Evolutionary conservation across 2,888 invertebrate genomes (phyloP), one percentile per base, ranked within the genome.

Genomic region (Tiliacea aurago): DNA sequence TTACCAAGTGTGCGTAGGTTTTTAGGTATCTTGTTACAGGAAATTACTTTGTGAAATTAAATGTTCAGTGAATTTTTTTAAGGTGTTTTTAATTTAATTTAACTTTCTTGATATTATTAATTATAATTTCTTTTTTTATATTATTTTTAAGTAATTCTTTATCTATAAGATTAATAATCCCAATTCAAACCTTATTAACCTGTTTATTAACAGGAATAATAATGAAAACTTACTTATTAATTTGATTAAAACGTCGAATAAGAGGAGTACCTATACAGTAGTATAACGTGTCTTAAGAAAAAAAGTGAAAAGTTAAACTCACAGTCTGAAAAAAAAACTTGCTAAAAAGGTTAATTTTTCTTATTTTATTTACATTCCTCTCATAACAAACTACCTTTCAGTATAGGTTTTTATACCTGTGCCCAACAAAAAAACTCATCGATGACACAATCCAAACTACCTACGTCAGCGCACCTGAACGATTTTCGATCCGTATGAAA

Each of bases 141-240:
- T 82, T 91, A 84, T 93, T 89, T 78, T 37, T 93, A 90, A 94
- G 92, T 76, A 96, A 97, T 53, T 97, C 97, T 0, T 51, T 97
- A 90, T 95, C 96, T 0, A 95, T 97, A 94, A 97, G 97, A 87
- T 84, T 97, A 89, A 92, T 95, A 85, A 90, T 97, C 90, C 87
- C 97, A 91, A 81, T 95, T 0, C 97, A 97, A 96, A 96, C 97
- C 15, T 84, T 96, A 83, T 81, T 96, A 87, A 93, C 94, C 66
- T 94, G 95, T 77, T 76, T 97, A 91, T 87, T 96, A 59, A 90
- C 95, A 81, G 95, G 97, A 66, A 89, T 96, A 91, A 82, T 97
- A 89, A 93, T 94, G 84, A 92, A 94, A 91, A 95, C 94, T 73
- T 97, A 96, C 87, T 97, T 97, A 97, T n/a, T n/a, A n/a, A n/a